These are phyloP conservation scores for Polydrusus cervinus DNA, from an alignment of 2,888 invertebrate species.

Conservation along the genomic window DNA sequence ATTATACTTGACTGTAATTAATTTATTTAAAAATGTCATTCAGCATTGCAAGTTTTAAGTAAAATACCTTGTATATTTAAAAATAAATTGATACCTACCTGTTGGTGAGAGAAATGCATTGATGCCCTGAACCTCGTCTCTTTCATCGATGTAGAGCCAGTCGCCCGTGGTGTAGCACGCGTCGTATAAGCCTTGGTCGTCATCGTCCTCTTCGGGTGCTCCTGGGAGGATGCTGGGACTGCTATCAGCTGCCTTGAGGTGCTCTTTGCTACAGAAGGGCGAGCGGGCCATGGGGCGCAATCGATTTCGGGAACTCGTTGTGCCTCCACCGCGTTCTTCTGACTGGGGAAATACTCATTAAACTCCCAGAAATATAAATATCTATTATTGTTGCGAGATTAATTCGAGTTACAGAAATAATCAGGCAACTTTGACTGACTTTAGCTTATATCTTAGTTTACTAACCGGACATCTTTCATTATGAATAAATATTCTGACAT, in stretches of 20 bases:
- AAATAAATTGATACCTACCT: slow-evolving; percentile 49
- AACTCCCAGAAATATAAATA: slow-evolving; percentile 25
- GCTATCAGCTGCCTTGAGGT: slow-evolving; percentile 78
- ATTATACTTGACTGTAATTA: no score
- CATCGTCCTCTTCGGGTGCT: slow-evolving; percentile 74
- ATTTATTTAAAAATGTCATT: no score
- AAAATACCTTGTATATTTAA: no score
- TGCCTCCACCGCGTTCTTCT: slow-evolving; percentile 81
- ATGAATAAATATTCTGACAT: no score
- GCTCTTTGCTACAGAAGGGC: slow-evolving; percentile 82
- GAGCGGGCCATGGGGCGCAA: slow-evolving; percentile 79
- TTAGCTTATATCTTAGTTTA: no score
- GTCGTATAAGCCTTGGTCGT: slow-evolving; percentile 83
- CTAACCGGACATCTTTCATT: no score
- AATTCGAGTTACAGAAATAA: no score
- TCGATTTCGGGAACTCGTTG: slow-evolving; percentile 58
- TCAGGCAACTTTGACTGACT: no score
- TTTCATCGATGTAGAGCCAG: slow-evolving; percentile 85
- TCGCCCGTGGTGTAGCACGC: slow-evolving; percentile 82
- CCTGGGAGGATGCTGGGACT: slow-evolving; percentile 75
- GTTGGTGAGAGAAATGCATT: slow-evolving; percentile 62
- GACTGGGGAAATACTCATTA: slow-evolving; percentile 71
- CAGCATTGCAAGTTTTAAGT: no score
- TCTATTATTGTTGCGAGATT: neutral
- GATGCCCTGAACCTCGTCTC: slow-evolving; percentile 78